A percentile compares a stretch with the other conserved stretches of the same genome.
Evolutionary conservation across 2,113 vertebrate species (phyloP).

Genomic region (Excalfactoria chinensis): DNA sequence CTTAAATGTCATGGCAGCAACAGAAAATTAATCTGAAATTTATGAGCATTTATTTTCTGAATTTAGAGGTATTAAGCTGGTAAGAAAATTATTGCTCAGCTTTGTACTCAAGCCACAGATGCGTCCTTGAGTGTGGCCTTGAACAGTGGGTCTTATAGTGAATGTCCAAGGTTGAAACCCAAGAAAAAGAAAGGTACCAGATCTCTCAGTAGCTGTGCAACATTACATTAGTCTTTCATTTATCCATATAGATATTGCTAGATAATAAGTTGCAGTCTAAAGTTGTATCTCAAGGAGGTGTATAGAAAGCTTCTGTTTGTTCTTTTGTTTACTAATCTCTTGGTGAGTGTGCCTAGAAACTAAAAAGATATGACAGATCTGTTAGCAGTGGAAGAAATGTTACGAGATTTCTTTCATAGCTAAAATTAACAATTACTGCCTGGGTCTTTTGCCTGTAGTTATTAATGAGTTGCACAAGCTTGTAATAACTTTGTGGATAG

Average conservation of each 20-base stretch:
- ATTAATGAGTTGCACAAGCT: not conserved
- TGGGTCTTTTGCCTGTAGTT: not conserved
- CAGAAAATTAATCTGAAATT: not conserved
- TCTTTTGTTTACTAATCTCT: not conserved
- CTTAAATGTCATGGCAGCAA: not conserved
- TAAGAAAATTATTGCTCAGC: not conserved
- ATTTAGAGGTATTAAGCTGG: not conserved
- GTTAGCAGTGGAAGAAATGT: not conserved
- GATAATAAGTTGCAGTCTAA: not conserved
- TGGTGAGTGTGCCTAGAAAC: constrained; percentile 15
- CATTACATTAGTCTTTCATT: not conserved
- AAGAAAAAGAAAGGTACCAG: not conserved
- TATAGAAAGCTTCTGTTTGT: not conserved
- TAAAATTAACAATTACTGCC: not conserved
- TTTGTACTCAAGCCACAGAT: not conserved
- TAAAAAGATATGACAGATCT: not conserved
- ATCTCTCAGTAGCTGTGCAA: not conserved
- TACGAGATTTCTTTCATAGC: not conserved
- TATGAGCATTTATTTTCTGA: not conserved
- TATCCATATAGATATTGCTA: not conserved
- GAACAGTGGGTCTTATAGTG: not conserved
- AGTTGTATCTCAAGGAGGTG: not conserved
- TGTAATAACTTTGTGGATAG: not conserved
- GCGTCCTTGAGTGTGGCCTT: not conserved
- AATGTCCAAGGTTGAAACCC: not conserved